A percentile compares a stretch with the other conserved stretches of the same genome.
phyloP scores from a whole-genome alignment of 2,888 invertebrate species.

The Thecocarcelia acutangulata region DNA sequence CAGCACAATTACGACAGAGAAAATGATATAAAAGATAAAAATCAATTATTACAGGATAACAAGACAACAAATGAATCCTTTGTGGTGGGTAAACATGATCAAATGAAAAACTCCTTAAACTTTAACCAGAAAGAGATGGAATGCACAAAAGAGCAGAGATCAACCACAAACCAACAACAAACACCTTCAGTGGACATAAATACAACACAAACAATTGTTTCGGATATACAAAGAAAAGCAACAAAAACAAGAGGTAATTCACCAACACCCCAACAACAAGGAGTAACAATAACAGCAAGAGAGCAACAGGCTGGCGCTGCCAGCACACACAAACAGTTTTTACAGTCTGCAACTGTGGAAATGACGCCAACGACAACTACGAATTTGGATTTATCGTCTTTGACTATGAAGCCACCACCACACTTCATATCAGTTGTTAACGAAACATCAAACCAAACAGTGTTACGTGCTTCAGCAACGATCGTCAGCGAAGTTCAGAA shows the following conservation, averaged over 20 bases:
- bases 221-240: constrained; percentile 52
- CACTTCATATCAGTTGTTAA: constrained; percentile 80
- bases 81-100: constrained; percentile 30
- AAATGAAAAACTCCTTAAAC: constrained; percentile 24
- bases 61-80: constrained; percentile 42
- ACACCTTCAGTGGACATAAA: constrained; percentile 18
- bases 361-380: constrained; percentile 43
- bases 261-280: constrained; percentile 67
- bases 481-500: constrained; percentile 65
- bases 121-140: constrained; percentile 58
- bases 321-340: constrained; percentile 61
- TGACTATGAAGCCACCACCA: constrained; percentile 74
- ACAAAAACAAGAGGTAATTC: constrained; percentile 63
- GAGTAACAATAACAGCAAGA: constrained; percentile 59
- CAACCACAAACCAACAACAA: constrained; percentile 49
- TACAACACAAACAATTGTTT: constrained; percentile 42
- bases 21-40: constrained; percentile 38
- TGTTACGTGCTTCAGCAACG: constrained; percentile 72
- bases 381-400: constrained; percentile 72
- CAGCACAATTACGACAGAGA: constrained; percentile 42
- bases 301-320: constrained; percentile 72
- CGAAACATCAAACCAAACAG: constrained; percentile 79
- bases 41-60: constrained; percentile 31
- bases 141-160: constrained; percentile 55
- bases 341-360: constrained; percentile 49